Conservation (phyloP, 2,888 invertebrate genomes). For the Myopa testacea region DNA sequence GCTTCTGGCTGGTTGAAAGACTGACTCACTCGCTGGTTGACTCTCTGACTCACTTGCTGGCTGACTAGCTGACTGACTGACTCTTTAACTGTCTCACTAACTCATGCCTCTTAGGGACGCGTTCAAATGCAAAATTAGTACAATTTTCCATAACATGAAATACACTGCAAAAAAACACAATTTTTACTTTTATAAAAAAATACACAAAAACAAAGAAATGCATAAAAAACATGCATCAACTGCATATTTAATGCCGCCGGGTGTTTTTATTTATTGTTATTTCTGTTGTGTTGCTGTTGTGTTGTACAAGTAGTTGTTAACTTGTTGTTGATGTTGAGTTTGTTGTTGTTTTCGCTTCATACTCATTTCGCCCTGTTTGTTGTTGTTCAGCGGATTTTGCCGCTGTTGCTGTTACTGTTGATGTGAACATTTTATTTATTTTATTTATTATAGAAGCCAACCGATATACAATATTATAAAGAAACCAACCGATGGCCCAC, state of each 20-base stretch:
- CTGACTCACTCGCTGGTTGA: slow-evolving; percentile 23
- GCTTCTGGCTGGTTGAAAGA: slow-evolving; percentile 24
- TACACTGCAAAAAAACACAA: slow-evolving; percentile 32
- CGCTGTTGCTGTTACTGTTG: no score
- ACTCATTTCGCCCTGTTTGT: slow-evolving; percentile 27
- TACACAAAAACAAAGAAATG: neutral
- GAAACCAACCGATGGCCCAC: no score
- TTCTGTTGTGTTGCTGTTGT: slow-evolving; percentile 41
- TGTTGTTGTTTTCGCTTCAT: slow-evolving; percentile 12
- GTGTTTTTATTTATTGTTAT: slow-evolving; percentile 14
- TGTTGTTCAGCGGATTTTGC: slow-evolving; percentile 20
- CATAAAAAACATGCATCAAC: slow-evolving; percentile 9
- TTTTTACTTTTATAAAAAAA: neutral
- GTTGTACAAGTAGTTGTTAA: slow-evolving; percentile 40
- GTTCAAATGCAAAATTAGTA: slow-evolving; percentile 46
- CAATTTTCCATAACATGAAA: slow-evolving; percentile 42
- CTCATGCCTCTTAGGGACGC: slow-evolving; percentile 11
- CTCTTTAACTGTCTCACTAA: neutral
- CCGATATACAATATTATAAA: no score
- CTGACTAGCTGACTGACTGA: slow-evolving; percentile 27
- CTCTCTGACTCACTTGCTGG: slow-evolving; percentile 29
- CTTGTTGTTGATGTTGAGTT: slow-evolving; percentile 8
- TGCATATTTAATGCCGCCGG: neutral
- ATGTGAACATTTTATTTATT: no score
- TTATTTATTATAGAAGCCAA: no score